Evolutionary conservation across 2,797 vertebrate species (phyloP).

Genomic region (Geotrypetes seraphini): DNA sequence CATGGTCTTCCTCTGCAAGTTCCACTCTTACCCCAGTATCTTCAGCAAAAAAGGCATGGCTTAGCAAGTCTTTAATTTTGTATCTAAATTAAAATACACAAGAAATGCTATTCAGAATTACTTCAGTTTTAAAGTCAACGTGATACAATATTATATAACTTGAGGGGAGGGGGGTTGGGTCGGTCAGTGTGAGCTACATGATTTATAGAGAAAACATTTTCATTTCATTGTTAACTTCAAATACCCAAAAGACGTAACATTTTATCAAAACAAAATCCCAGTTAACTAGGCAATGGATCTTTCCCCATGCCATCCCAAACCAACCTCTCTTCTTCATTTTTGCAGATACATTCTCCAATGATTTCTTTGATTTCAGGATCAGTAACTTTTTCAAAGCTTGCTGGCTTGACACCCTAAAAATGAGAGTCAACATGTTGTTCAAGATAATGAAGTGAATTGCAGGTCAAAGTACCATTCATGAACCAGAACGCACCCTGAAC

Average conservation of each 20-base stretch:
- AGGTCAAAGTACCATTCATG: neutral
- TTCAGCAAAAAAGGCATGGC: slow-evolving; percentile 95
- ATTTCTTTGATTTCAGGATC: slow-evolving; percentile 98
- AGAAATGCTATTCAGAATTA: too few relatives aligned
- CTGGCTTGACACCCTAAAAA: slow-evolving; percentile 89
- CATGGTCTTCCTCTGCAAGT: slow-evolving; percentile 92
- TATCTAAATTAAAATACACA: slow-evolving; percentile 65
- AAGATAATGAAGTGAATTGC: neutral
- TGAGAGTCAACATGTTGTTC: slow-evolving; percentile 15
- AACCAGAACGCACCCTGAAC: neutral
- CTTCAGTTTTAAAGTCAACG: slow-evolving; percentile 5
- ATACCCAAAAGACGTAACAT: too few relatives aligned
- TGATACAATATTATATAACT: neutral
- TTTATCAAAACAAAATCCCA: too few relatives aligned
- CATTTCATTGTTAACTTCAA: neutral
- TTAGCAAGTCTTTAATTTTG: slow-evolving; percentile 91
- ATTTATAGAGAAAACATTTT: too few relatives aligned
- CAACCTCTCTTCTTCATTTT: slow-evolving; percentile 93
- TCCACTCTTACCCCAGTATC: slow-evolving; percentile 96
- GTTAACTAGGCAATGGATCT: too few relatives aligned
- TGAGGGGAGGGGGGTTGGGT: too few relatives aligned
- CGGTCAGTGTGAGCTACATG: too few relatives aligned
- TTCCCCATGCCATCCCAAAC: too few relatives aligned
- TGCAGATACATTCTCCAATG: slow-evolving; percentile 95
- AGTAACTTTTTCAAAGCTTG: slow-evolving; percentile 89